These are phyloP conservation scores for Luffia ferchaultella DNA, from an alignment of 2,888 invertebrate genomes.

Conservation along the genomic window DNA sequence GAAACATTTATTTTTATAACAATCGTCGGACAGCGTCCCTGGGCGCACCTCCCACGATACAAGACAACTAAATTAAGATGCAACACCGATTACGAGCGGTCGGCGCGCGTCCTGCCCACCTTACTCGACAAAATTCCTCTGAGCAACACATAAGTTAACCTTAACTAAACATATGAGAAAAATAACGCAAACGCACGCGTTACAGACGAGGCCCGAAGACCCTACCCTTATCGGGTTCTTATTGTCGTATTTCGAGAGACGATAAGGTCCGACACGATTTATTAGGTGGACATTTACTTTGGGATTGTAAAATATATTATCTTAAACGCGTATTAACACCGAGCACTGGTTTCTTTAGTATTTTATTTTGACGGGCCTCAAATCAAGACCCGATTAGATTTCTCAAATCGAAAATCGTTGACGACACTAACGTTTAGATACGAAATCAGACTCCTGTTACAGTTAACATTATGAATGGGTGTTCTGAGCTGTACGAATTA, in stretches of 20 bases:
- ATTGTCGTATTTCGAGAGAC: conserved; percentile 48
- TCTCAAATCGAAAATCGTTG: neutral
- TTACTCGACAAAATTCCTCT: conserved; percentile 21
- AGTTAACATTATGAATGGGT: neutral
- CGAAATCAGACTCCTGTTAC: neutral
- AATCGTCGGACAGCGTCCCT: neutral
- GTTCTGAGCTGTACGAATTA: too few relatives aligned
- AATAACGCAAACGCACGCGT: conserved; percentile 33
- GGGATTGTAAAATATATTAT: conserved; percentile 57
- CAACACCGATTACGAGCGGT: conserved; percentile 50
- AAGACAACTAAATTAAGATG: conserved; percentile 66
- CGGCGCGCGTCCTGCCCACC: conserved; percentile 28
- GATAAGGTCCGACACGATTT: conserved; percentile 57
- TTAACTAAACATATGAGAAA: conserved; percentile 19
- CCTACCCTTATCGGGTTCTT: conserved; percentile 46
- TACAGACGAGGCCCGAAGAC: conserved; percentile 8
- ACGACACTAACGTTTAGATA: neutral
- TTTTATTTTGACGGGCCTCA: conserved; percentile 38
- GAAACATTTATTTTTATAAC: neutral
- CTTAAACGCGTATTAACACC: conserved; percentile 63
- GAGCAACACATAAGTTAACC: conserved; percentile 19
- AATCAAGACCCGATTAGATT: neutral
- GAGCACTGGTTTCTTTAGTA: conserved; percentile 46
- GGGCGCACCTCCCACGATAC: conserved; percentile 41
- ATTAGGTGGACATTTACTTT: conserved; percentile 61